Percentiles rank a stretch among this genome's conserved stretches.
Conservation (phyloP, 1,140 invertebrate species). For the Gonioctena quinquepunctata region DNA sequence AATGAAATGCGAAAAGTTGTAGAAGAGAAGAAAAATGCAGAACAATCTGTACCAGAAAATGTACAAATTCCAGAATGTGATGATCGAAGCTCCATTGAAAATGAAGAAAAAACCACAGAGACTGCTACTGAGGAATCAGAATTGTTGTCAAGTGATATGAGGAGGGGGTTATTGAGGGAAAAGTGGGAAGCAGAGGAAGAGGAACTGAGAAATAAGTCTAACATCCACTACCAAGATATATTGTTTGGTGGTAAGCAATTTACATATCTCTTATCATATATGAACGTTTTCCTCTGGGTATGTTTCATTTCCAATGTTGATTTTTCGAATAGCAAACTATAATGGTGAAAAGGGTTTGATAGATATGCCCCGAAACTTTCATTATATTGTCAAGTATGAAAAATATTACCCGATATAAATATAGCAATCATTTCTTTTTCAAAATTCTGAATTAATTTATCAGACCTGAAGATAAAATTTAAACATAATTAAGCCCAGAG, state of each 20-base stretch:
- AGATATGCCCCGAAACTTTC: no score
- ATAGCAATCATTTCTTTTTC: no score
- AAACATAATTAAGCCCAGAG: no score
- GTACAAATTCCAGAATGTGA: not conserved
- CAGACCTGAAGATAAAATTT: no score
- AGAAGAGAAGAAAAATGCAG: slow-evolving; percentile 18
- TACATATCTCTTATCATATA: no score
- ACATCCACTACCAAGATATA: slow-evolving; percentile 89
- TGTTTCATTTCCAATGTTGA: no score
- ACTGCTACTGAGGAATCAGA: slow-evolving; percentile 42
- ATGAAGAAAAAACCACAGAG: slow-evolving; percentile 12
- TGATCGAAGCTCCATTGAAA: slow-evolving; percentile 14
- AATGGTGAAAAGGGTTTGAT: no score
- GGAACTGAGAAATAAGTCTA: slow-evolving; percentile 60
- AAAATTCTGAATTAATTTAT: no score
- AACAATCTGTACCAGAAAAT: slow-evolving; percentile 22
- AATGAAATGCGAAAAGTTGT: slow-evolving; percentile 31
- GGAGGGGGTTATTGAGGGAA: slow-evolving; percentile 60
- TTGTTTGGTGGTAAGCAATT: slow-evolving; percentile 73
- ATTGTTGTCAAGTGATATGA: slow-evolving; percentile 59
- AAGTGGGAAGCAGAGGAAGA: slow-evolving; percentile 72
- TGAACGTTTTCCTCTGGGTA: no score
- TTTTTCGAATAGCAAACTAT: no score
- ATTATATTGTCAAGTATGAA: no score
- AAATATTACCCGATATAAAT: no score